A percentile compares a stretch with the other conserved stretches of the same genome.
These are phyloP conservation scores for Stenchaetothrips biformis DNA, from an alignment of 2,888 invertebrate species.

Conservation along the genomic window DNA sequence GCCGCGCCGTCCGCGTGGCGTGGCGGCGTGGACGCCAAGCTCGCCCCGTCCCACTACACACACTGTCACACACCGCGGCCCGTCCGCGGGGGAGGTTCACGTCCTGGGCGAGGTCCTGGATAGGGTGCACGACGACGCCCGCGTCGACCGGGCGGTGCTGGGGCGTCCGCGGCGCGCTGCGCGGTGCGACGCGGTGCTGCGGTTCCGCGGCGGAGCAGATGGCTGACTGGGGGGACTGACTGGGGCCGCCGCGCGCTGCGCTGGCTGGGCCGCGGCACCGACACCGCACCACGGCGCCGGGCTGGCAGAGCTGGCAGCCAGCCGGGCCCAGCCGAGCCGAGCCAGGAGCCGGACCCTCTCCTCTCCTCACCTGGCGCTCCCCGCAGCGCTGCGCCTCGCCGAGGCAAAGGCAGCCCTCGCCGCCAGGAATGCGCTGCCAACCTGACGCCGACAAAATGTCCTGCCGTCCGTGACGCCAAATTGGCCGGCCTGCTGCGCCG, in stretches of 20 bases:
- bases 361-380: conserved; percentile 1
- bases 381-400: background rate
- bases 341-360: background rate
- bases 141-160: background rate
- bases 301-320: conserved; percentile 39
- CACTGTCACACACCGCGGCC: conserved; percentile 36
- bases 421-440: conserved; percentile 11
- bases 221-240: background rate
- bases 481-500: background rate
- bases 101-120: background rate
- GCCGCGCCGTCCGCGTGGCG: background rate
- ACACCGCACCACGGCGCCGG: conserved; percentile 43
- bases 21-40: background rate
- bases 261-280: conserved; percentile 43
- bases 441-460: background rate
- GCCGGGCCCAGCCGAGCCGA: background rate
- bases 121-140: background rate
- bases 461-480: conserved; percentile 39
- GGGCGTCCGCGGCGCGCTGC: background rate
- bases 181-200: background rate
- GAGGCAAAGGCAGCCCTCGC: background rate
- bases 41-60: background rate
- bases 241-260: conserved; percentile 49
- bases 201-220: background rate
- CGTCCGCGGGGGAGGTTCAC: conserved; percentile 44